Evolutionary conservation across 2,888 invertebrate species (phyloP), one percentile per base, ranked within the genome.

Genomic region (Tiliacea aurago): DNA sequence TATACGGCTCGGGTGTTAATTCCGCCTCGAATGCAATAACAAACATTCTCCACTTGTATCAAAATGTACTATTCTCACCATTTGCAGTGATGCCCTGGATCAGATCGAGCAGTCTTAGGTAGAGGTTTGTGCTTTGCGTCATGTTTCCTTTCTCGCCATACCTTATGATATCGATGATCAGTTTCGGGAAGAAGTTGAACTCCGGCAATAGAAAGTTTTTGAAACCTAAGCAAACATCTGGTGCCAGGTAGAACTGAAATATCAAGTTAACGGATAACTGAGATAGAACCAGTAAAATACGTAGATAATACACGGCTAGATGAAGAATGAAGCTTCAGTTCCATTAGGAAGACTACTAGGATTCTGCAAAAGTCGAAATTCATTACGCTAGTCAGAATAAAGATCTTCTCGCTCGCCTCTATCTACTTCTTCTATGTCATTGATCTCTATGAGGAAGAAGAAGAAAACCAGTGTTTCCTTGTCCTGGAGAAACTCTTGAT

Each of bases 181-280:
- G n/a, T 10, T 23, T 4, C 20, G 70, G 47, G 15, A 56, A 56
- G 9, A 68, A 2, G 20, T 70, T 70, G 10, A 68, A 23, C 43
- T 47, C 69, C 6, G 18, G 2, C 47, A 56, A 11, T 11, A 37
- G 18, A 23, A 7, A 20, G 37, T 68, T 41, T 23, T 23, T 20
- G 70, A 47, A 47, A 20, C 45, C 47, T 6, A 68, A 1, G 20
- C 15, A 56, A 10, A 56, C 20, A 20, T 15, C 4, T 47, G 70
- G 23, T 20, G 37, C 70, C 7, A 70, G 15, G 68, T 47, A 56
- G 20, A 20, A 23, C 70, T 70, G 68, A 67, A 70, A 67, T 28
- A 70, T 37, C 7, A 53, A 65, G 23, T 37, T 37, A 37, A 37
- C 37, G 5, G 37, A 4, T 37, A 37, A 4, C 37, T 37, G 37